Base-by-base conservation (phyloP, 2,113 vertebrate species). In the Gymnorhina tibicen region DNA sequence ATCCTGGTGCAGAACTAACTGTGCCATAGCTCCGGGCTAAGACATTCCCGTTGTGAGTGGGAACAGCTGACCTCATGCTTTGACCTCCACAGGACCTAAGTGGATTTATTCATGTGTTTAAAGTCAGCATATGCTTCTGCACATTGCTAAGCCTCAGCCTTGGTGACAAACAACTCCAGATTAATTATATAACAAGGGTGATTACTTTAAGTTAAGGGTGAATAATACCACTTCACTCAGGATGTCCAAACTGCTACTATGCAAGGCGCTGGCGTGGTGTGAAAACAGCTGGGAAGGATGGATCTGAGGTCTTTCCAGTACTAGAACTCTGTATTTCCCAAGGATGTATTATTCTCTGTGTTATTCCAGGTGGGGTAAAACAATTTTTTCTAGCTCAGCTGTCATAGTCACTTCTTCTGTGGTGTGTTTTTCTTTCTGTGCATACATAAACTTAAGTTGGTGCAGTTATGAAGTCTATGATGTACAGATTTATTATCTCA, bases 41-140 rank as follows among this genome's bases (percentile, higher is more conserved):
- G 69, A 49, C 88, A 75, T 93, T 91, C 49, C 53, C 33, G 28
- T 4, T 75, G 60, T 68, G 90, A 81, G 26, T 49, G 47, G 73
- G 79, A 95, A 75, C 85, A 81, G 91, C 83, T 93, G 90, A 93
- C 76, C 76, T 94, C 92, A 20, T 30, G 41, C 76, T 80, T 83
- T 75, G 88, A 95, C 93, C 91, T 93, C 60, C 37, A 22, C 60
- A 28, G 69, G 72, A 85, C 46, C 52, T 89, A 88, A 84, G 91
- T 89, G 79, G 95, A 93, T 96, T 88, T 92, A 75, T 78, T 89
- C 23, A 10, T 62, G 53, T 72, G n/a, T 95, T 96, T 82, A 72
- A 82, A 93, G 79, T 84, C 66, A 89, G 91, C 70, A 77, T 89
- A 69, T 83, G 70, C 72, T 92, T 94, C 68, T 85, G 67, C 50